Conservation (phyloP, 2,797 vertebrate genomes). For the Gymnoscopelus braueri region DNA sequence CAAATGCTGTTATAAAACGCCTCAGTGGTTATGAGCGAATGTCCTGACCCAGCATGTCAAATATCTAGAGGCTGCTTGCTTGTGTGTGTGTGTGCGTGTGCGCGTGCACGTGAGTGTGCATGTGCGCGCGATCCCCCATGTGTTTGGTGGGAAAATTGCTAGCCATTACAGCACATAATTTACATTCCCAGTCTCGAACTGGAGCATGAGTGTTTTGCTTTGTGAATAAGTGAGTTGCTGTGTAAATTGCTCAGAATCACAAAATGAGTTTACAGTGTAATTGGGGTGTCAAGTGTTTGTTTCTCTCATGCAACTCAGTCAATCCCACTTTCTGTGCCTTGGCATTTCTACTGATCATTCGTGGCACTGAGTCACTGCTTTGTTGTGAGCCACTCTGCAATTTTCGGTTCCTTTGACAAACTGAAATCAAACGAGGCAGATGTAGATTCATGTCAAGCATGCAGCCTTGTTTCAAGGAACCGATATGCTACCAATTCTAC, state of each 20-base stretch:
- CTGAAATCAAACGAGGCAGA: conserved; percentile 67
- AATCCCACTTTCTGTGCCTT: conserved; percentile 52
- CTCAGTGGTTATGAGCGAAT: too few relatives aligned
- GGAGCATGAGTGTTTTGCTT: conserved; percentile 10
- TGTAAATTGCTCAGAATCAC: conserved; percentile 18
- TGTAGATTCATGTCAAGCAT: conserved; percentile 65
- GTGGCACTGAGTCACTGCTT: conserved; percentile 49
- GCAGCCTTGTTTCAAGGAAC: conserved; percentile 55
- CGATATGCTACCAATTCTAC: conserved; percentile 67
- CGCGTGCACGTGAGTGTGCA: conserved; percentile 3
- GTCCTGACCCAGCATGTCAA: too few relatives aligned
- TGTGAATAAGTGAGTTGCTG: conserved; percentile 31
- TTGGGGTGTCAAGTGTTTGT: conserved; percentile 44
- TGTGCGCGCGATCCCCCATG: too few relatives aligned
- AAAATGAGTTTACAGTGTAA: conserved; percentile 43
- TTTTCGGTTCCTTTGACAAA: conserved; percentile 53
- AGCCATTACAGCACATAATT: conserved; percentile 20
- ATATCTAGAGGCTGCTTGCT: neutral
- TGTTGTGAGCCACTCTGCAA: conserved; percentile 18
- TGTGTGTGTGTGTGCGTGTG: conserved; percentile 1
- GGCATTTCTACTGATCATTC: conserved; percentile 53
- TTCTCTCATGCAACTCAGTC: conserved; percentile 52
- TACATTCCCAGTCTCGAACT: neutral
- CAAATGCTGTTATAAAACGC: too few relatives aligned
- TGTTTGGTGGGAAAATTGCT: conserved; percentile 4